phyloP scores from a whole-genome alignment of 2,113 vertebrate species.

The Spea multiplicata region DNA sequence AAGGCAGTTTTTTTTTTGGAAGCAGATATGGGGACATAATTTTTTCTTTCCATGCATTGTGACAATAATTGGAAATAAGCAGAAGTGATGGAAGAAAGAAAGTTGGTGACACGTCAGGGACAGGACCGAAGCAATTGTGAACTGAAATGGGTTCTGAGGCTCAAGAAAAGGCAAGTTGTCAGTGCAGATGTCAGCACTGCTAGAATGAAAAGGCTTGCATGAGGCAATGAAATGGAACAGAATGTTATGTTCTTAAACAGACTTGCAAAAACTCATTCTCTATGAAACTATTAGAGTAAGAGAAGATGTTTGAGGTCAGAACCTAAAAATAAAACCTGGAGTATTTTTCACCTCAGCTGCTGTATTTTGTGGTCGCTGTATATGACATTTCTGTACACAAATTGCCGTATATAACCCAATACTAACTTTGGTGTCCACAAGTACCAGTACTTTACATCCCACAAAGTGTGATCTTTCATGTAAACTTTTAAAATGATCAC shows the following conservation, averaged over 20 bases:
- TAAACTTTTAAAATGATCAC: too few species aligned
- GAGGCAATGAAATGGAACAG: slow-evolving; percentile 43
- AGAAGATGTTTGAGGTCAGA: too few species aligned
- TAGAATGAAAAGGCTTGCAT: slow-evolving; percentile 37
- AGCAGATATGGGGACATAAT: slow-evolving; percentile 5
- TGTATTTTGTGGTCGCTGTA: too few species aligned
- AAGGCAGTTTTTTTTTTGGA: neutral
- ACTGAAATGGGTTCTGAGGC: slow-evolving; percentile 42
- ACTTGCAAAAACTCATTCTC: slow-evolving; percentile 28
- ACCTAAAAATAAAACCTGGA: too few species aligned
- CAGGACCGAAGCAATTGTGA: slow-evolving; percentile 35
- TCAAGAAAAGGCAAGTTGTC: slow-evolving; percentile 46
- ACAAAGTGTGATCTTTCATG: too few species aligned
- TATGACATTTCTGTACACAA: too few species aligned
- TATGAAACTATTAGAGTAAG: neutral
- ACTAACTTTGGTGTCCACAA: too few species aligned
- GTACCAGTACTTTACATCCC: too few species aligned
- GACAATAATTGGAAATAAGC: slow-evolving; percentile 41
- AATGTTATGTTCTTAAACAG: slow-evolving; percentile 22
- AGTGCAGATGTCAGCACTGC: slow-evolving; percentile 46
- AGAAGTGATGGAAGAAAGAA: slow-evolving; percentile 16
- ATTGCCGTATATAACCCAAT: too few species aligned
- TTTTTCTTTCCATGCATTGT: slow-evolving; percentile 29
- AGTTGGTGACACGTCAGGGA: slow-evolving; percentile 10
- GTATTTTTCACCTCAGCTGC: too few species aligned